Percentiles rank a stretch among this genome's conserved stretches.
phyloP scores from a whole-genome alignment of 2,797 vertebrate species.

The Gymnopithys bicolor region DNA sequence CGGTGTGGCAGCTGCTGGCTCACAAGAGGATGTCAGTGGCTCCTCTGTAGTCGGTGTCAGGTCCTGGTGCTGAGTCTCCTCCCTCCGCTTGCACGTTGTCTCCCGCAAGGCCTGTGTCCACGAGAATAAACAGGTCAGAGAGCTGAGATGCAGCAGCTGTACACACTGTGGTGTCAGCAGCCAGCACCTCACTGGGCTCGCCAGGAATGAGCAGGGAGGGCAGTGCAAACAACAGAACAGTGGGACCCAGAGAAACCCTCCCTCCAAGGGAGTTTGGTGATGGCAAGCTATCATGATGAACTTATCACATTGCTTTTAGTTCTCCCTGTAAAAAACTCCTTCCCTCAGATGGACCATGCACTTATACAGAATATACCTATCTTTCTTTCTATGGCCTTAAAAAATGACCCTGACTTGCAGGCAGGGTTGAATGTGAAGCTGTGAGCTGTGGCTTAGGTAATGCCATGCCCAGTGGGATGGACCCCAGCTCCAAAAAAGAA shows the following conservation, averaged over 20 bases:
- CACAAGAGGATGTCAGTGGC: background rate
- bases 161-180: accelerated
- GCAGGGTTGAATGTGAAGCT: background rate
- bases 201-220: background rate
- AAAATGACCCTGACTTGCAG: background rate
- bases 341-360: background rate
- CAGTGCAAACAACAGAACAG: background rate
- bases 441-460: background rate
- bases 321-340: background rate
- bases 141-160: accelerated
- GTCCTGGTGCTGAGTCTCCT: background rate
- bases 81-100: background rate
- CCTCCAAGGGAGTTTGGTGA: background rate
- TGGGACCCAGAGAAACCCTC: background rate
- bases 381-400: background rate
- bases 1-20: background rate
- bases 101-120: background rate
- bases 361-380: background rate
- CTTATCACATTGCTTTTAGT: background rate
- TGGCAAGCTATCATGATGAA: background rate
- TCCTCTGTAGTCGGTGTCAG: slow-evolving; percentile 10
- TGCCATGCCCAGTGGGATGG: background rate
- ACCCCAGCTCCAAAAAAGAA: background rate
- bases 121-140: background rate
- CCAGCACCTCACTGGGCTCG: background rate